Conservation (phyloP, 2,797 vertebrate genomes). For the Neosilurus mollespiculum region DNA sequence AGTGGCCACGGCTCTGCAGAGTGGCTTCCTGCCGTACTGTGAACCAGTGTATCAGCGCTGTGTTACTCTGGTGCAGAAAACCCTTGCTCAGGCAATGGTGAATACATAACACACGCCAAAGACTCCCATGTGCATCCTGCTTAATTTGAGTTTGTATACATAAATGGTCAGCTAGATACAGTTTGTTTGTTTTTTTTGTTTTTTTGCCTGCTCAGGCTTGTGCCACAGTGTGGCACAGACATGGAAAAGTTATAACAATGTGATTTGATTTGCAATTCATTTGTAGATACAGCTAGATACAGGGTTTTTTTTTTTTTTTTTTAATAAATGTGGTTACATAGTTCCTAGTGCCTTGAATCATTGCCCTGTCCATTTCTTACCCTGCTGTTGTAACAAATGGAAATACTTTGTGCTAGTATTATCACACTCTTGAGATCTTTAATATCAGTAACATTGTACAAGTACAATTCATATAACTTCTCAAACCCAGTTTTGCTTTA, state of each 20-base stretch:
- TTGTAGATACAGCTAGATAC: too few species aligned
- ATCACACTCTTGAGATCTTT: not conserved
- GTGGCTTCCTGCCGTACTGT: constrained; percentile 92
- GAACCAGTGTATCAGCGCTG: constrained; percentile 96
- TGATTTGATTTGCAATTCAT: too few species aligned
- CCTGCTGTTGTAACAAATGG: not conserved
- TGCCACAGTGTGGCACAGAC: too few species aligned
- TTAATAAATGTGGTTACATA: not conserved
- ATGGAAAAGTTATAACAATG: too few species aligned
- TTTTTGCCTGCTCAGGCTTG: too few species aligned
- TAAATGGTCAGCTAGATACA: too few species aligned
- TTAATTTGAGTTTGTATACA: not conserved
- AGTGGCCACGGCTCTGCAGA: constrained; percentile 91
- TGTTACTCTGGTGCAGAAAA: constrained; percentile 93
- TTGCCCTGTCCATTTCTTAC: not conserved
- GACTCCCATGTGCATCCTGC: not conserved
- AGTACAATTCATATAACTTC: not conserved
- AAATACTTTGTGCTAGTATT: not conserved
- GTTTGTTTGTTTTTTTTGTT: not conserved
- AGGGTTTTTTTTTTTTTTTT: too few species aligned
- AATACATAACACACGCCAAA: constrained; percentile 32
- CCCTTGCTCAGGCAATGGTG: constrained; percentile 93
- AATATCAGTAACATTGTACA: not conserved
- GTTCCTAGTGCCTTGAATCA: not conserved
- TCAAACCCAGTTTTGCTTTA: not conserved